These are phyloP conservation scores for Clarias macrocephalus DNA, from an alignment of 2,113 vertebrate species.

Conservation along the genomic window DNA sequence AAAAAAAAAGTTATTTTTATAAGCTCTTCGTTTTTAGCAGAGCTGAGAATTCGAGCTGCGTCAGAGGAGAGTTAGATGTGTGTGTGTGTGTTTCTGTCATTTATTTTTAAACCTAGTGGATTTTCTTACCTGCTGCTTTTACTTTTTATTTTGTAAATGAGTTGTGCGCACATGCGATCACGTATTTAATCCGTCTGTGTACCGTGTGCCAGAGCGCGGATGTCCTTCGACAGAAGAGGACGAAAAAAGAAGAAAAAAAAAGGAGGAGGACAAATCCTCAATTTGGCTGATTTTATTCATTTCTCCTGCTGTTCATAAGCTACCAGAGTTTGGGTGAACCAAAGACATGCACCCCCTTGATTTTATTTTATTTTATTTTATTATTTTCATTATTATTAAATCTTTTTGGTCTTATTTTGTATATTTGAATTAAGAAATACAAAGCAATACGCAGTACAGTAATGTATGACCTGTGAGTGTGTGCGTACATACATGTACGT, in stretches of 20 bases:
- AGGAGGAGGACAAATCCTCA: background rate
- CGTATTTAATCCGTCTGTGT: constrained; percentile 56
- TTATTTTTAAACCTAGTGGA: constrained; percentile 42
- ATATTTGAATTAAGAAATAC: constrained; percentile 26
- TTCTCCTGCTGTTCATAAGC: constrained; percentile 46
- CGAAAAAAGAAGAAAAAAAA: background rate
- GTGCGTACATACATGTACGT: background rate
- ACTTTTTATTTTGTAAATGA: constrained; percentile 56
- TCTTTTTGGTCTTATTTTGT: constrained; percentile 37
- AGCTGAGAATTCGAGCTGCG: constrained; percentile 21
- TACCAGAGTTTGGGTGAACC: constrained; percentile 47
- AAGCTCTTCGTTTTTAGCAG: constrained; percentile 58
- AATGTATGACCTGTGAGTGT: constrained; percentile 45
- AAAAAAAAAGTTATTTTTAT: constrained; percentile 65
- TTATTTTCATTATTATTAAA: constrained; percentile 47
- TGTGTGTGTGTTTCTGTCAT: constrained; percentile 18
- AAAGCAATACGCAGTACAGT: constrained; percentile 56
- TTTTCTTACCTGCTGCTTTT: constrained; percentile 55
- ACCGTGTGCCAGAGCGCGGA: background rate
- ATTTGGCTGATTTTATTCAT: constrained; percentile 13
- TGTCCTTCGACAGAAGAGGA: background rate
- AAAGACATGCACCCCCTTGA: constrained; percentile 57
- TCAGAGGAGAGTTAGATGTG: background rate
- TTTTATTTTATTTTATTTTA: background rate
- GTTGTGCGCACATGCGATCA: constrained; percentile 35